Base-by-base conservation (phyloP, 2,888 invertebrate genomes). In the Eurytoma adleriae region DNA sequence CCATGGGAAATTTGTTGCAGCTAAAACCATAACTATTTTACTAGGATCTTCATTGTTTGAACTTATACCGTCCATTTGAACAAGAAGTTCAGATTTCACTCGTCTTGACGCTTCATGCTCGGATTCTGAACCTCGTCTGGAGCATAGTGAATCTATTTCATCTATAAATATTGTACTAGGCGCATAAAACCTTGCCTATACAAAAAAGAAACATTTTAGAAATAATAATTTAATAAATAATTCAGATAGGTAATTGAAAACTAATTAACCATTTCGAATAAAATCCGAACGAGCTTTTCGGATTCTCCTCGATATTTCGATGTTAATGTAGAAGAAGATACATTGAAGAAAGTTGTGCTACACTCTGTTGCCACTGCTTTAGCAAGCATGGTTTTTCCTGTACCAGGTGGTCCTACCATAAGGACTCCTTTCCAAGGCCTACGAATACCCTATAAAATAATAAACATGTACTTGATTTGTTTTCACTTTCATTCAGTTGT, bases 1-100 rank as follows among this genome's bases (percentile, higher is more conserved):
- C 99, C 99, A 99, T 0, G 99, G 99, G 89, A 99, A 98, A 92
- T 99, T 99, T 0, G 99, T 99, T 7, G 99, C 99, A 0, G 99
- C 99, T 85, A 99, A 92, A 24, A 99, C 99, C 97, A 99, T 99
- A 0, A 99, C 98, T 67, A 97, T 96, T 92, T 96, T 94, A 64
- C 91, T 91, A 20, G 92, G 92, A 85, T 93, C 92, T 68, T 92
- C 92, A 62, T 91, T 92, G 84, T 93, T 93, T 1, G 95, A 95
- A 77, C 96, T 96, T 68, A 97, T 95, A 0, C 99, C 99, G 92
- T 99, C 99, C 99, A 99, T 99, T 92, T 99, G 99, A 85, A 99
- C 97, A 24, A 99, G 93, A 79, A 99, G 93, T 92, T 99, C 99
- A 0, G 98, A 98, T 92, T 99, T 99, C 75, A 99, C 98, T 85